Base-by-base conservation (phyloP, 2,888 invertebrate genomes). In the Nomada ruficornis region DNA sequence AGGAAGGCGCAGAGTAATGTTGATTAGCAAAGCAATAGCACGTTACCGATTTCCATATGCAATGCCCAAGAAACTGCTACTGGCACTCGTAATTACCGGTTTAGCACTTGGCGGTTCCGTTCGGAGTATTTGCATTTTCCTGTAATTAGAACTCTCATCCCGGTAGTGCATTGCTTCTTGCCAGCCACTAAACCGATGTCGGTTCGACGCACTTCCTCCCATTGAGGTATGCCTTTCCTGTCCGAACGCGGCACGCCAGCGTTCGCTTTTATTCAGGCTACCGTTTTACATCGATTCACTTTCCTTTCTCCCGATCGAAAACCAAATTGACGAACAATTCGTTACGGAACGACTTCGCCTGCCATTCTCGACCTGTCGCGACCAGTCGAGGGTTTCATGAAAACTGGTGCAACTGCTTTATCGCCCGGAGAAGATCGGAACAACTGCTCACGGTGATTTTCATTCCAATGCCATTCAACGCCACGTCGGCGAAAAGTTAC, bases 71-170 rank as follows among this genome's bases (percentile, higher is more conserved):
- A 64, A 84, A 82, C 69, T 74, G 77, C 70, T 70, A 65, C 69
- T 59, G 62, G 13, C 44, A 71, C 72, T 68, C 42, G 80, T 85
- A 86, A 83, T 85, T 85, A 84, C 84, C 70, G 77, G 63, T 82
- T 85, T 85, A 77, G 75, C 75, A 73, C 82, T 59, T 82, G 29
- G 67, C 67, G 68, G 77, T 80, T 86, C 73, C 80, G 77, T 85
- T 83, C 78, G 29, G 68, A 80, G 62, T 85, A 85, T 86, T 86
- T 82, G 83, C 85, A 86, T 83, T 83, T 85, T 86, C 85, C 83
- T 80, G 85, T 85, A 86, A 86, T 86, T 85, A 83, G 60, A 76
- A 67, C 59, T 70, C 83, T 65, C 74, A 59, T 73, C 65, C 67
- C 50, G 47, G 44, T 29, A 63, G 54, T n/a, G n/a, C 13, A 44